phyloP scores from a whole-genome alignment of 2,888 invertebrate species.

The Steromphala cineraria region DNA sequence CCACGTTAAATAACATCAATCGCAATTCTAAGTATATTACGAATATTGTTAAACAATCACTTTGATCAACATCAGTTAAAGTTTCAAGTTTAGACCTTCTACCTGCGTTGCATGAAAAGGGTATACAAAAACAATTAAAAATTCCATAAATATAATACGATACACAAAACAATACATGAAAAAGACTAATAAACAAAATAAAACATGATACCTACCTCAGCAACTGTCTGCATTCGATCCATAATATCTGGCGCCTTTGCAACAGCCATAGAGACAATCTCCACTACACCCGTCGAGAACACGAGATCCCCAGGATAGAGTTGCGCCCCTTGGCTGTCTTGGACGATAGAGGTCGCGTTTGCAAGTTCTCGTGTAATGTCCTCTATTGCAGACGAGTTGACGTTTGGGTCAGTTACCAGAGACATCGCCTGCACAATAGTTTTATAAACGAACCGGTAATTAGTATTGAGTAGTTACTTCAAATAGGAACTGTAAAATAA shows the following conservation, averaged over 20 bases:
- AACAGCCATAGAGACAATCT: slow-evolving; percentile 43
- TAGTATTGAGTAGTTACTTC: no score
- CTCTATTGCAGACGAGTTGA: slow-evolving; percentile 15
- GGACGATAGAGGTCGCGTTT: slow-evolving; percentile 29
- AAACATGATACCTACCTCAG: slow-evolving; percentile 33
- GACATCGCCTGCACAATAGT: not conserved
- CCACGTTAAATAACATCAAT: no score
- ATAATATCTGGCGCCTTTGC: slow-evolving; percentile 25
- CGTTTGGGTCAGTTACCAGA: not conserved
- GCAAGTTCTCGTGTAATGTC: slow-evolving; percentile 38
- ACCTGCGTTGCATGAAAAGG: no score
- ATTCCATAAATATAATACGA: no score
- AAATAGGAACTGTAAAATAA: no score
- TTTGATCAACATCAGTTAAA: no score
- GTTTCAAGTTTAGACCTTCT: no score
- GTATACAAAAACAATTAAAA: no score
- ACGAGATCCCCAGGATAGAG: slow-evolving; percentile 59
- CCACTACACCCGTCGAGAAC: slow-evolving; percentile 44
- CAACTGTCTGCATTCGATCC: slow-evolving; percentile 30
- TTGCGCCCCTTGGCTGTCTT: not conserved
- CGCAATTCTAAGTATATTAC: no score
- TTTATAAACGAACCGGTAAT: not conserved
- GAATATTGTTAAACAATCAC: no score
- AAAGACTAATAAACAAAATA: no score
- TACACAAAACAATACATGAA: no score